These are phyloP conservation scores for Myotis myotis DNA, from an alignment of 2,797 vertebrate genomes.

Conservation along the genomic window DNA sequence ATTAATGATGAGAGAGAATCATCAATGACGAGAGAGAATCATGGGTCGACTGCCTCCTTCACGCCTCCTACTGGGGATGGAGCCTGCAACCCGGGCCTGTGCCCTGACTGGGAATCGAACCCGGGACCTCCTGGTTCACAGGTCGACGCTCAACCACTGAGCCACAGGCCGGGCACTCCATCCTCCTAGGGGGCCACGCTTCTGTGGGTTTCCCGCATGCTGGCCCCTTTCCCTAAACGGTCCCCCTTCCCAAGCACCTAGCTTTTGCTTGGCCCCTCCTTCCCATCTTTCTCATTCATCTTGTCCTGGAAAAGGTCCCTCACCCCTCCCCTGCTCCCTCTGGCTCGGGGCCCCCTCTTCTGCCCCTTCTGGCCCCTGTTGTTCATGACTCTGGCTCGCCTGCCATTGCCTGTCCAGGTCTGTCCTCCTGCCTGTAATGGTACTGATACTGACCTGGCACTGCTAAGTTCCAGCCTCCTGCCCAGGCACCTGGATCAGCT, in stretches of 20 bases:
- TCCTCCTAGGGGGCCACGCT: not conserved
- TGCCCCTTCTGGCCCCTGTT: not conserved
- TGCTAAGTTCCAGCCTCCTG: not conserved
- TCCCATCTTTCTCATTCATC: not conserved
- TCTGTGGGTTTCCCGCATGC: not conserved
- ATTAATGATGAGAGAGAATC: too few relatives aligned
- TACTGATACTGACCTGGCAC: not conserved
- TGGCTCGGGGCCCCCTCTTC: accelerated
- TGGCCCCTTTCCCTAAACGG: not conserved
- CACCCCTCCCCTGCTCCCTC: not conserved
- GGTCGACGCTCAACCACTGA: too few relatives aligned
- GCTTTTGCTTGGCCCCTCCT: not conserved
- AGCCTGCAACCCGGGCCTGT: too few relatives aligned
- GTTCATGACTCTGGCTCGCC: not conserved
- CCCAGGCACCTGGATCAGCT: too few relatives aligned
- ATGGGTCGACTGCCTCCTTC: too few relatives aligned
- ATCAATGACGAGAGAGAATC: too few relatives aligned
- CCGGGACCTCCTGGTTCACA: too few relatives aligned
- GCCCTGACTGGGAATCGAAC: too few relatives aligned
- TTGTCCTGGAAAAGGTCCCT: not conserved
- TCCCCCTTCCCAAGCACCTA: not conserved
- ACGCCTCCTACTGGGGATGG: too few relatives aligned
- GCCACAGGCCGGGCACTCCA: too few relatives aligned
- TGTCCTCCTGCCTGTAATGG: not conserved
- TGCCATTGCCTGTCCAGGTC: not conserved